Conservation (phyloP, 2,797 vertebrate genomes). For the Zonotrichia albicollis region DNA sequence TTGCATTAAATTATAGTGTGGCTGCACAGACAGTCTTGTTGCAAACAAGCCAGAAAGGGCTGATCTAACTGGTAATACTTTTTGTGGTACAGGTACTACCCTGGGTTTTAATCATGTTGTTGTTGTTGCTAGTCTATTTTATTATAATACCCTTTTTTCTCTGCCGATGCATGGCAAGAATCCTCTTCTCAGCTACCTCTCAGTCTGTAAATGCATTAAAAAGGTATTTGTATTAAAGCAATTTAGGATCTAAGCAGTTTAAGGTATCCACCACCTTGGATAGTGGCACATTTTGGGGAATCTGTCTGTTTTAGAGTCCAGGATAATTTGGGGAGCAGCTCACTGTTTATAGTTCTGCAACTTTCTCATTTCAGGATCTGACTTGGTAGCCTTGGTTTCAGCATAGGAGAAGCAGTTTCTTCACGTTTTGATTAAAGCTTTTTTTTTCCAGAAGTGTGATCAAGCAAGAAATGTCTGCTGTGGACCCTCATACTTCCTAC, state of each 20-base stretch:
- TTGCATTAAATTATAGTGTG: neutral
- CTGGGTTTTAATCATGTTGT: neutral
- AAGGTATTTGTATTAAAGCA: neutral
- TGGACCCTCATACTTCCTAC: neutral
- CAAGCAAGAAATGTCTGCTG: neutral
- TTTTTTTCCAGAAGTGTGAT: neutral
- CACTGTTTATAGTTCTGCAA: fast-evolving
- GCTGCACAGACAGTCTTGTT: neutral
- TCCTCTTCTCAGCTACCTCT: neutral
- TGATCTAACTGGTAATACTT: neutral
- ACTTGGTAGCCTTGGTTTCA: neutral
- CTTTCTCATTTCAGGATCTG: neutral
- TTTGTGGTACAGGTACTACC: neutral
- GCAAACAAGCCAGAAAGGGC: neutral
- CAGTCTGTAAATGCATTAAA: neutral
- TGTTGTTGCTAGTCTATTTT: neutral
- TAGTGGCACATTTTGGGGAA: neutral
- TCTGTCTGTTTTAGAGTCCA: neutral
- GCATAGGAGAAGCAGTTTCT: neutral
- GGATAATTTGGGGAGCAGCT: neutral
- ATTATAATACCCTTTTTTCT: neutral
- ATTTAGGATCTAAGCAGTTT: neutral
- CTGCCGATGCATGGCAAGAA: neutral
- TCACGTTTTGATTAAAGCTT: neutral
- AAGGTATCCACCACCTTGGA: neutral